phyloP scores from a whole-genome alignment of 1,140 invertebrate genomes.

The Drosophila parvula region DNA sequence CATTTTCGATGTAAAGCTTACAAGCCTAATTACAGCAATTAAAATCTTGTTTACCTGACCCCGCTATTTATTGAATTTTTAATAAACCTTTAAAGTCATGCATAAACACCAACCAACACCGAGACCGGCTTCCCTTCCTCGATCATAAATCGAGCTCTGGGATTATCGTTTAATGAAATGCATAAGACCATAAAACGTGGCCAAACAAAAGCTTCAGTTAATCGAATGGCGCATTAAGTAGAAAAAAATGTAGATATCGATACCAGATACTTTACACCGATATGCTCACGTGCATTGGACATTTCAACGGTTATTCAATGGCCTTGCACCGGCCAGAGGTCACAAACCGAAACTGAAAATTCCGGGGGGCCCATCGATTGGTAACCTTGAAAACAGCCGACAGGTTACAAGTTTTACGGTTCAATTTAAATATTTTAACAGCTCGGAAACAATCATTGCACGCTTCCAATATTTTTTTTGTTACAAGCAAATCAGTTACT shows the following conservation, averaged over 20 bases:
- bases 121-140: constrained; percentile 27
- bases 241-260: constrained; percentile 3
- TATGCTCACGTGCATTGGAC: constrained; percentile 50
- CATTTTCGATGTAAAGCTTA: constrained; percentile 6
- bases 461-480: constrained; percentile 22
- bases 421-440: constrained; percentile 77
- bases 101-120: background rate
- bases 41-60: constrained; percentile 19
- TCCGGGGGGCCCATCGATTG: constrained; percentile 39
- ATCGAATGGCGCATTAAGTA: constrained; percentile 32
- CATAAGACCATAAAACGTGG: constrained; percentile 26
- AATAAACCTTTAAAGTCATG: constrained; percentile 5
- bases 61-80: constrained; percentile 28
- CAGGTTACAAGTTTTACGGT: constrained; percentile 68
- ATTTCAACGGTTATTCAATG: constrained; percentile 59
- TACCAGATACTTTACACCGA: constrained; percentile 8
- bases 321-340: constrained; percentile 58
- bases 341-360: constrained; percentile 31
- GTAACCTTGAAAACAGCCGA: constrained; percentile 74
- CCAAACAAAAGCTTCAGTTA: constrained; percentile 34
- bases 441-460: constrained; percentile 30
- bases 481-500: constrained; percentile 1
- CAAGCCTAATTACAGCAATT: constrained; percentile 21
- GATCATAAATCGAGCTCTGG: constrained; percentile 31
- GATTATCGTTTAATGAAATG: constrained; percentile 32